Base-by-base conservation (phyloP, 2,113 vertebrate species). In the Octodon degus region DNA sequence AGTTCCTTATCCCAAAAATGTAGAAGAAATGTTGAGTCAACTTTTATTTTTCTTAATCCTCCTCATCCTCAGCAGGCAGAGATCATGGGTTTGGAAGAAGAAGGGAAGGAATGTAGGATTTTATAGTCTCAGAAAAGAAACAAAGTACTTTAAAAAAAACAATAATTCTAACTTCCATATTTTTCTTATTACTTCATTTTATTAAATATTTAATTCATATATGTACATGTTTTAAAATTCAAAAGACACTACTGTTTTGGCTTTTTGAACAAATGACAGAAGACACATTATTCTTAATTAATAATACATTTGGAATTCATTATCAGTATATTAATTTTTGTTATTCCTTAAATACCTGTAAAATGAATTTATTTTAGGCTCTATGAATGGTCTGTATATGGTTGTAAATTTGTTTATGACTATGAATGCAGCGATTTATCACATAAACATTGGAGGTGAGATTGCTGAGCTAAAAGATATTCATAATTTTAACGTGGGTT, bases 161-260 rank as follows among this genome's bases (percentile, higher is more conserved):
- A 77, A 1, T 53, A 6, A 60, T 27, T 58, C 32, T 58, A 72
- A 68, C 13, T 60, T 47, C 67, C 34, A 76, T 5, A 60, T 70
- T 92, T 88, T 84, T 62, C 32, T 80, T 80, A 72, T 65, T 84
- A 84, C 55, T 50, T 1, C 22, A 84, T 60, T 77, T 87, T 86
- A 43, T 65, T 79, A 7, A 86, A 67, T 89, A 88, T 25, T 74
- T 91, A 83, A 72, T 58, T 25, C 4, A 91, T 30, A 50, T 22
- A 91, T 30, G 58, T 22, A 22, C 34, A 87, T 40, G 5, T 67
- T 85, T 89, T 50, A 96, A 91, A 90, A 87, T 72, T 93, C 30
- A 91, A 47, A 95, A 55, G 10, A 93, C 58, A 63, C 30, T 53
- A 50, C 8, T 43, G 34, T 81, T 89, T 85, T 83, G 8, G 17